Evolutionary conservation across 1,140 invertebrate species (phyloP).

Genomic region (Drosophila ficusphila): DNA sequence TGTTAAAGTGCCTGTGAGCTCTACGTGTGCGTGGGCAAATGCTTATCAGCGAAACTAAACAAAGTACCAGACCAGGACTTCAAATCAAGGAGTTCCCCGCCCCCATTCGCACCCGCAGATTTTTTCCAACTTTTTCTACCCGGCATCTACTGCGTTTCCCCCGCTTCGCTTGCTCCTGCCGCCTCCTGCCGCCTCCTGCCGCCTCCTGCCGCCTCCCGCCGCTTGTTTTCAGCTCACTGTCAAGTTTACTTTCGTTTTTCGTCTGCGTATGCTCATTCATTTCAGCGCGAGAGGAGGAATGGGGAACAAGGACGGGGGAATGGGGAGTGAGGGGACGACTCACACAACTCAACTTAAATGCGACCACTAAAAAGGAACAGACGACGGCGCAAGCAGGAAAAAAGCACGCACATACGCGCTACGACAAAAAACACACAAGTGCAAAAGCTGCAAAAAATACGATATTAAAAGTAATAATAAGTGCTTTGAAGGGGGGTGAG

Average conservation of each 20-base stretch:
- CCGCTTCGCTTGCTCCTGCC: too few relatives aligned
- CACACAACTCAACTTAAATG: slow-evolving; percentile 55
- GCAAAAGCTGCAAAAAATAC: slow-evolving; percentile 30
- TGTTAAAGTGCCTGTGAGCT: background rate
- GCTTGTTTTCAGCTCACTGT: slow-evolving; percentile 24
- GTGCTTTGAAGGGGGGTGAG: slow-evolving; percentile 49
- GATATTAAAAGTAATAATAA: slow-evolving; percentile 84
- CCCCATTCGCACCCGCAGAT: slow-evolving; percentile 18
- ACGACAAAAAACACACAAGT: slow-evolving; percentile 21
- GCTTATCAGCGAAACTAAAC: slow-evolving; percentile 30
- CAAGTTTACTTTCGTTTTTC: slow-evolving; percentile 52
- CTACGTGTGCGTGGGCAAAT: background rate
- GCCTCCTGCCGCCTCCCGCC: background rate
- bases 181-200: too few relatives aligned
- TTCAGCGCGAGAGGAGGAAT: background rate
- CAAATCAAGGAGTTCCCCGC: background rate
- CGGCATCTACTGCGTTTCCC: background rate
- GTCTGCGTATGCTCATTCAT: slow-evolving; percentile 37
- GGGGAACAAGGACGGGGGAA: too few relatives aligned
- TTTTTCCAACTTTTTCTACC: slow-evolving; percentile 19
- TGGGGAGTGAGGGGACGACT: background rate
- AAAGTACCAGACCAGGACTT: slow-evolving; percentile 12
- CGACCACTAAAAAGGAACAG: slow-evolving; percentile 56
- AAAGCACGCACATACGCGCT: slow-evolving; percentile 40
- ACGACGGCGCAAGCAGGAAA: slow-evolving; percentile 50